phyloP scores from a whole-genome alignment of 2,888 invertebrate genomes.

The Standfussiana lucernea region DNA sequence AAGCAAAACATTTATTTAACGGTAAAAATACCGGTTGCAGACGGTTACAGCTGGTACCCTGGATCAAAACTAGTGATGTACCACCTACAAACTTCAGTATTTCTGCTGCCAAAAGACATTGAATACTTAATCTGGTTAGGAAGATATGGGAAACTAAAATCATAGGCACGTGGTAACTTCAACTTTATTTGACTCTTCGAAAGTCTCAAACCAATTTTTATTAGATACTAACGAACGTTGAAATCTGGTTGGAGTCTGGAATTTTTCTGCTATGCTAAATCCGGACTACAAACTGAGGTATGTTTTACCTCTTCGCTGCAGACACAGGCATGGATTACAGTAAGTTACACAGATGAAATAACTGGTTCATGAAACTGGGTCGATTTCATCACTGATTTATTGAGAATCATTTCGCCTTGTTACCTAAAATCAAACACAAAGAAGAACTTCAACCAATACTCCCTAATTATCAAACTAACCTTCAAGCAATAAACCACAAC shows the following conservation, averaged over 20 bases:
- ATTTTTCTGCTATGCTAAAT: background rate
- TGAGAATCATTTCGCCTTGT: background rate
- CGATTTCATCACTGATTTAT: background rate
- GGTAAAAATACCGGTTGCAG: background rate
- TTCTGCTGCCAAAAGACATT: background rate
- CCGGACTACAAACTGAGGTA: background rate
- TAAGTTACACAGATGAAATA: too few relatives aligned
- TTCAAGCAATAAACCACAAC: slow-evolving; percentile 15
- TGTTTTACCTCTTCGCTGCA: background rate
- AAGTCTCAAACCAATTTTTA: background rate
- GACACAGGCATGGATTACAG: too few relatives aligned
- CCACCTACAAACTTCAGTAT: background rate
- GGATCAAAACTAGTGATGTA: background rate
- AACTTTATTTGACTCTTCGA: background rate
- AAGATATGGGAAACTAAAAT: background rate
- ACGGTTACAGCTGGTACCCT: background rate
- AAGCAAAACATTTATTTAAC: background rate
- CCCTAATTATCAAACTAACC: background rate
- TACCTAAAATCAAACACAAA: background rate
- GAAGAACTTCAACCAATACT: background rate
- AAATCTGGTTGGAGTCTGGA: background rate
- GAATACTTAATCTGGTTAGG: background rate
- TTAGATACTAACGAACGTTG: background rate
- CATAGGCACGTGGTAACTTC: background rate
- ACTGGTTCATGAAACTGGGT: background rate